Evolutionary conservation across 2,888 invertebrate species (phyloP).

Genomic region (Euzophera pinguis): DNA sequence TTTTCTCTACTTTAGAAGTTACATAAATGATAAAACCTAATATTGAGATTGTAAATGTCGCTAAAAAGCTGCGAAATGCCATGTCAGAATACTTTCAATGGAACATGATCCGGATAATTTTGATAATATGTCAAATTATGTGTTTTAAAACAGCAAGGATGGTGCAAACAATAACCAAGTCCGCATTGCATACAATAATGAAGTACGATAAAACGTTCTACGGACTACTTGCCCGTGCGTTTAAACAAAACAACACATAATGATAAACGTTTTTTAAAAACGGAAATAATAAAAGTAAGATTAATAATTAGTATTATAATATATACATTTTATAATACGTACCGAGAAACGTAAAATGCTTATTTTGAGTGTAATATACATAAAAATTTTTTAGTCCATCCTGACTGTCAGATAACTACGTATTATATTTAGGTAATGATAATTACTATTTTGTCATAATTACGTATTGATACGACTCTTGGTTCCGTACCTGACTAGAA

Average conservation of each 20-base stretch:
- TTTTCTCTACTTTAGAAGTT: slow-evolving; percentile 54
- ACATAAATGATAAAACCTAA: slow-evolving; percentile 65
- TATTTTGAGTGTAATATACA: neutral
- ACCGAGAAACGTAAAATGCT: too few species aligned
- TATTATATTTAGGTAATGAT: neutral
- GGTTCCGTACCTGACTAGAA: slow-evolving; percentile 77
- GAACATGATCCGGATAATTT: slow-evolving; percentile 1
- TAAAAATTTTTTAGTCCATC: neutral
- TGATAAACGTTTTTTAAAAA: too few species aligned
- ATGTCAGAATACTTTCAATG: slow-evolving; percentile 45
- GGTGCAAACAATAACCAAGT: neutral
- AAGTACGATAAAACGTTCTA: neutral
- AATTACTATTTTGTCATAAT: neutral
- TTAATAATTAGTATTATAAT: too few species aligned
- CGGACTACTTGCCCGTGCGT: too few species aligned
- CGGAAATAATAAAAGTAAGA: too few species aligned
- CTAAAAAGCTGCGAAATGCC: slow-evolving; percentile 74
- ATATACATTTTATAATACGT: neutral
- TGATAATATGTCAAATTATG: neutral
- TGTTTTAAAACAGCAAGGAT: slow-evolving; percentile 4
- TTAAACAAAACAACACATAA: too few species aligned
- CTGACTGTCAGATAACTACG: neutral
- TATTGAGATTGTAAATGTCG: slow-evolving; percentile 73
- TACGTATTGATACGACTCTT: slow-evolving; percentile 40
- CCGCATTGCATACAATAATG: neutral